Percentiles rank a stretch among this genome's conserved stretches.
Conservation (phyloP, 2,888 invertebrate species). For the Mantis religiosa region DNA sequence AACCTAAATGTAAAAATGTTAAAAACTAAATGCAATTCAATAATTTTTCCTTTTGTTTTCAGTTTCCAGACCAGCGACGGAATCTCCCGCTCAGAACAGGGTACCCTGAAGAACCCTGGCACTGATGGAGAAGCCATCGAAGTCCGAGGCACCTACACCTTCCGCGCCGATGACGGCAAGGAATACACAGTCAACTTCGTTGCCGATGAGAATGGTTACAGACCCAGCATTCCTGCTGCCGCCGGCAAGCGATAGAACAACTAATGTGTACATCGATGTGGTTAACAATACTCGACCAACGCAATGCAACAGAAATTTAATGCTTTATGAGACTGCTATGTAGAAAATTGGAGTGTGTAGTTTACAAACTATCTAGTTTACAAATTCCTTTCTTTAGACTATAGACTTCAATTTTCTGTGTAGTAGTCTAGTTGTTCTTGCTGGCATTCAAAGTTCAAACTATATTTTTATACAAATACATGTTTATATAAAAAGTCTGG, state of each 20-base stretch:
- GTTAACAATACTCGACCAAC: background rate
- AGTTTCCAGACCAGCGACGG: conserved; percentile 51
- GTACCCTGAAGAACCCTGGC: conserved; percentile 44
- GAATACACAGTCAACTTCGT: conserved; percentile 48
- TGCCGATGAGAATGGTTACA: conserved; percentile 57
- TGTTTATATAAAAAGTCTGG: background rate
- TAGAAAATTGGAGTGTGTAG: background rate
- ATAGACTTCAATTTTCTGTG: background rate
- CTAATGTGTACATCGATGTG: background rate
- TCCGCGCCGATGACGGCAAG: conserved; percentile 48
- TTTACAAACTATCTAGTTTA: background rate
- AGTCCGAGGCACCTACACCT: conserved; percentile 46
- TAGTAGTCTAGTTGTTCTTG: background rate
- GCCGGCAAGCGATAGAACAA: background rate
- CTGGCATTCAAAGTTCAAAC: background rate
- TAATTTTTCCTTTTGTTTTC: conserved; percentile 5
- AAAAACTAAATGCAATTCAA: too few species aligned
- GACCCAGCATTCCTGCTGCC: conserved; percentile 38
- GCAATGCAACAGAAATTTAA: background rate
- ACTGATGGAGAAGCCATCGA: conserved; percentile 46
- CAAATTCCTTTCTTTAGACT: background rate
- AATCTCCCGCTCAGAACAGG: conserved; percentile 44
- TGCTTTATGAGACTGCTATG: background rate
- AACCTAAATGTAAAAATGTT: too few species aligned
- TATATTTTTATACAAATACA: background rate